Base-by-base conservation (phyloP, 2,888 invertebrate species). In the Limnephilus marmoratus region DNA sequence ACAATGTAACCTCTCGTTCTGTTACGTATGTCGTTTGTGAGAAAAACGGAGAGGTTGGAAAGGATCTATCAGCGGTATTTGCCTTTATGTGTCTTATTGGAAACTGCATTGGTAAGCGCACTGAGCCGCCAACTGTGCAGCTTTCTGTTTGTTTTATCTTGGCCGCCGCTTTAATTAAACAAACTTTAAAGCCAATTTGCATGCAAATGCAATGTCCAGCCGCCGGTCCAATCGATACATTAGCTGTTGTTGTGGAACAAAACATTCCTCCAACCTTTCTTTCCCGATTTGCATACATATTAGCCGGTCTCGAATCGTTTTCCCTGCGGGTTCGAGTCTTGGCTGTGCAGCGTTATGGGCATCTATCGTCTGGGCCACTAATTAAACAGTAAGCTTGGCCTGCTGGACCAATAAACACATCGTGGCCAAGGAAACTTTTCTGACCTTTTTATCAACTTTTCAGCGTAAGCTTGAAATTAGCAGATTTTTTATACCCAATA, bases 271-370 rank as follows among this genome's bases (percentile, higher is more conserved):
- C 29, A 88, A 34, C 81, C 18, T 90, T 90, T 90, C 90, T 90
- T 90, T 81, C 45, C 29, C 37, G 45, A 92, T 92, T 92, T 90
- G 90, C 93, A 93, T 93, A 91, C 91, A 93, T 93, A 93, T 93
- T 93, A 93, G 91, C 82, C n/a, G 18, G 41, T 80, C 80, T 88
- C 81, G 86, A 49, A 85, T 92, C 90, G 90, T 81, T 81, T 45
- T 92, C 45, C 86, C 85, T 31, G 86, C 53, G 90, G 90, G 92
- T 92, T 87, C 45, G 90, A 90, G 85, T 90, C 92, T 82, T 89
- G 68, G 90, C 41, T 89, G 49, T 91, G 87, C 90, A 90, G 34
- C 88, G 87, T 68, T 53, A 92, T 49, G 34, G 91, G 85, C 90
- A 90, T 90, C 90, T 92, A 91, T 92, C 86, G 91, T 90, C 85